phyloP scores from a whole-genome alignment of 1,140 invertebrate genomes.

The Linepithema humile region DNA sequence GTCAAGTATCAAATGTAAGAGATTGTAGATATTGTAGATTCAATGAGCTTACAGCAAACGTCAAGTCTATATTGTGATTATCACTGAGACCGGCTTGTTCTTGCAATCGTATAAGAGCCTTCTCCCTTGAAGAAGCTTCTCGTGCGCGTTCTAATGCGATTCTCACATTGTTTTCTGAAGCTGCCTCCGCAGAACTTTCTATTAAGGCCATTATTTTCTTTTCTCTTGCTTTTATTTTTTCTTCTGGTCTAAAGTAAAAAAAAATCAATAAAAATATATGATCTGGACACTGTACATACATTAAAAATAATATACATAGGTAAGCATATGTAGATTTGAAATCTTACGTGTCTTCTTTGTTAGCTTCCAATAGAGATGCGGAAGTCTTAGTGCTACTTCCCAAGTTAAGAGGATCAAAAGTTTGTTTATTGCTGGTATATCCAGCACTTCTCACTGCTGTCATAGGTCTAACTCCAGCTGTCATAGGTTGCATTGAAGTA shows the following conservation, averaged over 20 bases:
- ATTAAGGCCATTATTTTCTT: constrained; percentile 93
- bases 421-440: constrained; percentile 91
- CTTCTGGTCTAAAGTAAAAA: constrained; percentile 88
- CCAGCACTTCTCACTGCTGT: constrained; percentile 98
- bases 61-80: constrained; percentile 96
- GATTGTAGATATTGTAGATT: neutral
- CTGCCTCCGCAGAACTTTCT: constrained; percentile 83
- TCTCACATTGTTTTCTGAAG: constrained; percentile 85
- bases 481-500: constrained; percentile 72
- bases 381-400: constrained; percentile 82
- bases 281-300: neutral
- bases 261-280: constrained; percentile 25
- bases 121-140: constrained; percentile 97
- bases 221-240: constrained; percentile 93
- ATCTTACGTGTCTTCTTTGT: constrained; percentile 90
- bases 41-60: constrained; percentile 91
- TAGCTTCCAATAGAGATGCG: constrained; percentile 86
- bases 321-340: neutral
- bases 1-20: constrained; percentile 31
- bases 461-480: constrained; percentile 90
- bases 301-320: too few species aligned
- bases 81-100: constrained; percentile 95
- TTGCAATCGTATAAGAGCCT: constrained; percentile 94
- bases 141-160: constrained; percentile 96
- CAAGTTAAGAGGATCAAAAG: constrained; percentile 93